Percentiles rank a stretch among this genome's conserved stretches.
Evolutionary conservation across 1,140 invertebrate species (phyloP).

Genomic region (Myzus persicae): DNA sequence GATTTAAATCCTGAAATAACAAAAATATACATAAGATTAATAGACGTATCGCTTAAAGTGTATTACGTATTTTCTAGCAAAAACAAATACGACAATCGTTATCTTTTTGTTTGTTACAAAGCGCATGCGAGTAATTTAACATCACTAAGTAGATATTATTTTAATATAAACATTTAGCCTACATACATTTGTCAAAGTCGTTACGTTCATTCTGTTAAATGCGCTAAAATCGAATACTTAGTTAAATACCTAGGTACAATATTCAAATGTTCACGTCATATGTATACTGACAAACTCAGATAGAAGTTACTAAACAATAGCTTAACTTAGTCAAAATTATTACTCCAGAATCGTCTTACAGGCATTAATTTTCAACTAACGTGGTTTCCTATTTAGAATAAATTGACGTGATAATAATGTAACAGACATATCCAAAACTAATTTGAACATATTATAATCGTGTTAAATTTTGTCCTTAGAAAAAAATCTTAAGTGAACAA

Average conservation of each 20-base stretch:
- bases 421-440: background rate
- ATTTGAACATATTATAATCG: background rate
- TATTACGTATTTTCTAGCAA: background rate
- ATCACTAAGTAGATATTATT: background rate
- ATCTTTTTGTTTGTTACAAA: background rate
- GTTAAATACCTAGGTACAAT: background rate
- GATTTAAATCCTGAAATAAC: conserved; percentile 54
- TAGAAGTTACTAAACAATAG: background rate
- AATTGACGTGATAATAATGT: background rate
- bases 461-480: background rate
- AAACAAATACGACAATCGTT: background rate
- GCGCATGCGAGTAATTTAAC: background rate
- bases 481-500: background rate
- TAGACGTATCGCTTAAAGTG: background rate
- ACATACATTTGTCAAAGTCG: background rate
- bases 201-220: background rate
- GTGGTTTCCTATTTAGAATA: background rate
- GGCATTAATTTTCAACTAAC: background rate
- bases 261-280: background rate
- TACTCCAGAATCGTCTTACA: background rate
- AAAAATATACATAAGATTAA: background rate
- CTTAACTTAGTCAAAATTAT: background rate
- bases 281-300: background rate
- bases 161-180: background rate
- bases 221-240: background rate